phyloP scores from a whole-genome alignment of 2,797 vertebrate species.

The Margarornis squamiger region DNA sequence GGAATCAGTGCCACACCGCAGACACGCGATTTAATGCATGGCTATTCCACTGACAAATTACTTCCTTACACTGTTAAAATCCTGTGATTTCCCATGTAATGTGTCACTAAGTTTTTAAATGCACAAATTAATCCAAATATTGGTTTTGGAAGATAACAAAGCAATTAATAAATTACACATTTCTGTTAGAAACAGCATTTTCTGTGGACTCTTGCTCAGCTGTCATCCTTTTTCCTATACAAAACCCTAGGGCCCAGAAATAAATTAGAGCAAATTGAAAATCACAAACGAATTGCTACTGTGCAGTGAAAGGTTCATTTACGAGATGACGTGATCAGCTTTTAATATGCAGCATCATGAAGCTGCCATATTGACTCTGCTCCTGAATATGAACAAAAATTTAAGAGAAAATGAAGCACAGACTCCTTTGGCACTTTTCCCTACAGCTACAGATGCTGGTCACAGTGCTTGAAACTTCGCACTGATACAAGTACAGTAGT shows the following conservation, averaged over 20 bases:
- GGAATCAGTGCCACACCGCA: not conserved
- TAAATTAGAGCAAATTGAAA: constrained; percentile 57
- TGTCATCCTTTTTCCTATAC: not conserved
- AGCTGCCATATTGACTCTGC: constrained; percentile 60
- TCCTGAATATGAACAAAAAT: constrained; percentile 45
- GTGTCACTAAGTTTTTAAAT: not conserved
- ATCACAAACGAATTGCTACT: constrained; percentile 41
- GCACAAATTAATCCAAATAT: constrained; percentile 31
- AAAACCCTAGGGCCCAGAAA: constrained; percentile 46
- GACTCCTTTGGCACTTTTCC: not conserved
- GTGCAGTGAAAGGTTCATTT: constrained; percentile 33
- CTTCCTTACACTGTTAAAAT: not conserved
- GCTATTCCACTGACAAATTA: not conserved
- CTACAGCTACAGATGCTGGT: not conserved
- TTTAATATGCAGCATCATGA: constrained; percentile 58
- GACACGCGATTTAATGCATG: not conserved
- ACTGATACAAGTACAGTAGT: not conserved
- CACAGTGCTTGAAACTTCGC: not conserved
- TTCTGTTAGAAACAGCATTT: constrained; percentile 10
- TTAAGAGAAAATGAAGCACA: not conserved
- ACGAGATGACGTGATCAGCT: constrained; percentile 39
- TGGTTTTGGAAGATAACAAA: constrained; percentile 22
- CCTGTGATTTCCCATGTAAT: not conserved
- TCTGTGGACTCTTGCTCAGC: not conserved
- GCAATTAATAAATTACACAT: constrained; percentile 47